Evolutionary conservation across 2,888 invertebrate genomes (phyloP).

Genomic region (Hoplodrina ambigua): DNA sequence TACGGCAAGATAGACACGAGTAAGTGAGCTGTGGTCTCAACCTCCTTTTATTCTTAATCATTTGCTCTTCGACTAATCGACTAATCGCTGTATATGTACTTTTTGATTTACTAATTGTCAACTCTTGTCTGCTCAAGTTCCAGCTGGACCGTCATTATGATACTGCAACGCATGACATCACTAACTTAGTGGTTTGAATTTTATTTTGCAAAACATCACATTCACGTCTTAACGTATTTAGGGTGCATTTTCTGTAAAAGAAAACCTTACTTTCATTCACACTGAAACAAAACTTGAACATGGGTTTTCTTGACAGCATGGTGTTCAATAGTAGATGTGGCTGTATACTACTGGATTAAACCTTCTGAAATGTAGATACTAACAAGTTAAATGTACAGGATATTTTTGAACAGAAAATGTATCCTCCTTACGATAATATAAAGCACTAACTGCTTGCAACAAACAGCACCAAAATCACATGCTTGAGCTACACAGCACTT

Average conservation of each 20-base stretch:
- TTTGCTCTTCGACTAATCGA: constrained; percentile 86
- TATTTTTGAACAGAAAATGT: constrained; percentile 68
- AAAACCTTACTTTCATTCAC: background rate
- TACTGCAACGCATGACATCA: constrained; percentile 81
- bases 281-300: background rate
- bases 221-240: constrained; percentile 58
- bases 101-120: constrained; percentile 84
- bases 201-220: constrained; percentile 74
- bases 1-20: constrained; percentile 88
- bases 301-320: background rate
- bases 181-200: constrained; percentile 76
- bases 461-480: constrained; percentile 79
- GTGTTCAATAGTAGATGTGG: background rate
- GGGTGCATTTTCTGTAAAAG: constrained; percentile 71
- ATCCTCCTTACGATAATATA: constrained; percentile 72
- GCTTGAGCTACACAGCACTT: constrained; percentile 81
- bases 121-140: constrained; percentile 77
- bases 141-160: constrained; percentile 77
- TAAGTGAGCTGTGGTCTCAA: constrained; percentile 91
- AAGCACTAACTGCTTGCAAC: constrained; percentile 88
- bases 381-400: background rate
- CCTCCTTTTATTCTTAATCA: constrained; percentile 84
- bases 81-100: constrained; percentile 84
- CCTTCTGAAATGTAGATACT: background rate
- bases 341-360: background rate